A percentile compares a stretch with the other conserved stretches of the same genome.
phyloP scores from a whole-genome alignment of 2,888 invertebrate genomes.

The Cybosia mesomella region DNA sequence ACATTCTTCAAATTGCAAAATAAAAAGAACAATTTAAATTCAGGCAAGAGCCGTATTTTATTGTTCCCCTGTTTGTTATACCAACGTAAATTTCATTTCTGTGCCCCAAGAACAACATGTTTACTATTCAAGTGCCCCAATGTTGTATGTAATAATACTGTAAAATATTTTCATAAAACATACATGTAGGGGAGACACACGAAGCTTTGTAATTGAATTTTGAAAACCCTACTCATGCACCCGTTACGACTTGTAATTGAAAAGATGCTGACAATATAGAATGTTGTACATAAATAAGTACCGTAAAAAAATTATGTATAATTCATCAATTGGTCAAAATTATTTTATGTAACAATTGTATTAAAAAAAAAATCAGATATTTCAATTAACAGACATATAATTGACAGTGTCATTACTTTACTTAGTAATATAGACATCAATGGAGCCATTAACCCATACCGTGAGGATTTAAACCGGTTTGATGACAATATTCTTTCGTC shows the following conservation, averaged over 20 bases:
- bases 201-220: constrained; percentile 77
- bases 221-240: constrained; percentile 64
- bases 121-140: constrained; percentile 62
- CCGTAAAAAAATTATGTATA: too few species aligned
- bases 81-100: constrained; percentile 65
- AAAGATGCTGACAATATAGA: constrained; percentile 43
- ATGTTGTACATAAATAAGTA: constrained; percentile 4
- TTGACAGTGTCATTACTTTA: too few species aligned
- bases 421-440: too few species aligned
- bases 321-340: neutral
- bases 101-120: constrained; percentile 60
- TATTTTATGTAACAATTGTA: neutral
- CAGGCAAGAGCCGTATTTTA: constrained; percentile 50
- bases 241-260: constrained; percentile 60
- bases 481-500: too few species aligned
- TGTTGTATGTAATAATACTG: constrained; percentile 63
- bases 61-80: constrained; percentile 56
- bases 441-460: too few species aligned
- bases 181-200: constrained; percentile 63
- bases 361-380: too few species aligned
- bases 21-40: constrained; percentile 50
- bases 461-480: too few species aligned
- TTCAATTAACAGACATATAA: too few species aligned
- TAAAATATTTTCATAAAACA: constrained; percentile 76
- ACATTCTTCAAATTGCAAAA: constrained; percentile 34